Conservation (phyloP, 2,113 vertebrate genomes). For the Hucho hucho region DNA sequence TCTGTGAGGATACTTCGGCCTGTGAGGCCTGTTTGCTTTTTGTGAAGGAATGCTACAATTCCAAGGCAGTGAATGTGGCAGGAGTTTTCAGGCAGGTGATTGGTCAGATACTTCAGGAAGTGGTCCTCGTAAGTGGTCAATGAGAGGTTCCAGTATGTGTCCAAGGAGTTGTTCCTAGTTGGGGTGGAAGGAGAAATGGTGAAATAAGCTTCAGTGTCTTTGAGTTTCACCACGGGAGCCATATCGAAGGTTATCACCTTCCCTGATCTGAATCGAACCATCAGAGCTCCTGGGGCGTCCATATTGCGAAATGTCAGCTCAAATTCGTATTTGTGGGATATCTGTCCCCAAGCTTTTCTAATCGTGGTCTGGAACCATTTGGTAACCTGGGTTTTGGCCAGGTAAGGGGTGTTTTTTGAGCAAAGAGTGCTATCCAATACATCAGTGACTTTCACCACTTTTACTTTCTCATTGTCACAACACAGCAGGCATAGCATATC, state of each 20-base stretch:
- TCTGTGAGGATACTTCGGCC: conserved; percentile 76
- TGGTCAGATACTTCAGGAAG: conserved; percentile 75
- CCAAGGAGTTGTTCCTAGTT: conserved; percentile 44
- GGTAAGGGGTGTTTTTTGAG: conserved; percentile 69
- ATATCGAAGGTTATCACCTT: conserved; percentile 80
- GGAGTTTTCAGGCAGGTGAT: conserved; percentile 75
- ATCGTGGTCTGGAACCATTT: conserved; percentile 85
- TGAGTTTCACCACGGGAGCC: conserved; percentile 82
- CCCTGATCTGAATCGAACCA: conserved; percentile 84
- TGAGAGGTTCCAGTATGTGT: conserved; percentile 81
- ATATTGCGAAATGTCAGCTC: conserved; percentile 80
- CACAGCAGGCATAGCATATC: conserved; percentile 90
- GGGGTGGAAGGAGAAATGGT: conserved; percentile 68
- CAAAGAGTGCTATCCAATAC: conserved; percentile 72
- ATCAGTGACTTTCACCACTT: not conserved
- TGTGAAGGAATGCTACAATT: conserved; percentile 83
- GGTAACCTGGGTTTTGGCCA: conserved; percentile 81
- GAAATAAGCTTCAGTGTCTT: conserved; percentile 79
- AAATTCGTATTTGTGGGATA: conserved; percentile 89
- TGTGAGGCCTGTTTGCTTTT: conserved; percentile 79
- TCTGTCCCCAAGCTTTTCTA: conserved; percentile 84
- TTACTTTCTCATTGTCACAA: conserved; percentile 46
- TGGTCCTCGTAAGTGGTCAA: conserved; percentile 79
- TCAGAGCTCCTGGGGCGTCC: conserved; percentile 76
- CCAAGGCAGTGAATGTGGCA: conserved; percentile 86